Percentiles rank a stretch among this genome's conserved stretches.
Evolutionary conservation across 1,140 invertebrate species (phyloP).

Genomic region (Cyclargus thomasi): DNA sequence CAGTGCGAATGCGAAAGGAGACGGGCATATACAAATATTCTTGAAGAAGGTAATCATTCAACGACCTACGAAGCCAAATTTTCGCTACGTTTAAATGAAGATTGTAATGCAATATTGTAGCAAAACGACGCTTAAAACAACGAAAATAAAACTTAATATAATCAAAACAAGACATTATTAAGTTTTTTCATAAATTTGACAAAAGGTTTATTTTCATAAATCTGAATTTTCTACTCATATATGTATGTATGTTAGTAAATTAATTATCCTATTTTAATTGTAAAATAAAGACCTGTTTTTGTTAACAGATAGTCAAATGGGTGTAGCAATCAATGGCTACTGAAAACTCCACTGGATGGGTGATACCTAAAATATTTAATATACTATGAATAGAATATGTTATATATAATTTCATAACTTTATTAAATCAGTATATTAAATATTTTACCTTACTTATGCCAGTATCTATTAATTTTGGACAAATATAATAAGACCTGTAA

Average conservation of each 20-base stretch:
- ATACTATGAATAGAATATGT: neutral
- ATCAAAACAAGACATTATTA: neutral
- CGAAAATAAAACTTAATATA: neutral
- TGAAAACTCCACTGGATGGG: neutral
- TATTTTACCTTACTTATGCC: no score
- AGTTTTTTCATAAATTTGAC: neutral
- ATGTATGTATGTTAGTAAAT: neutral
- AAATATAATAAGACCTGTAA: no score
- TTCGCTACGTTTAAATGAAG: neutral
- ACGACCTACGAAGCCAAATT: neutral
- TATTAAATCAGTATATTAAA: neutral
- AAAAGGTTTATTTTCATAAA: neutral
- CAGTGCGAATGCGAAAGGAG: slow-evolving; percentile 68
- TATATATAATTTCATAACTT: neutral
- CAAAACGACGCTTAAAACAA: neutral
- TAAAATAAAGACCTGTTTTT: neutral
- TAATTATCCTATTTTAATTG: neutral
- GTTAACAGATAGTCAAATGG: no score
- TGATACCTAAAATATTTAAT: no score
- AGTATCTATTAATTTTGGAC: no score
- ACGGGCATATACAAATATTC: slow-evolving; percentile 68
- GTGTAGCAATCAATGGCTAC: neutral
- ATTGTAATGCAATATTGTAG: neutral
- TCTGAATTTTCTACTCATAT: neutral
- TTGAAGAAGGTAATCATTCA: slow-evolving; percentile 27